Evolutionary conservation across 2,113 vertebrate species (phyloP).

Genomic region (Epinephelus moara): DNA sequence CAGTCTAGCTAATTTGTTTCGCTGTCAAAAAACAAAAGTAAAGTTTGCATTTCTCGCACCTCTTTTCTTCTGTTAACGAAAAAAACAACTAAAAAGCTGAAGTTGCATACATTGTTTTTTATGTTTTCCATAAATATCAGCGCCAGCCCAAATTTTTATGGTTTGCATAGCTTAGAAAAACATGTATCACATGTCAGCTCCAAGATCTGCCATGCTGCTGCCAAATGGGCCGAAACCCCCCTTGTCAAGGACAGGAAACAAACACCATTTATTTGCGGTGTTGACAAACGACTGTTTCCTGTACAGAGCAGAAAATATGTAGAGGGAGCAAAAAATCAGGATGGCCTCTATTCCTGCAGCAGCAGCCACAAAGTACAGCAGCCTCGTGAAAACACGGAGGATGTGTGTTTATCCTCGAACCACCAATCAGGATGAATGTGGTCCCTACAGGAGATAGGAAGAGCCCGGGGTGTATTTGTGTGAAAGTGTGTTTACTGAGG

Average conservation of each 20-base stretch:
- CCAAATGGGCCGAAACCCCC: constrained; percentile 43
- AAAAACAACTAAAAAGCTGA: neutral
- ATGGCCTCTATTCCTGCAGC: constrained; percentile 36
- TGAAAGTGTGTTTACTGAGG: constrained; percentile 22
- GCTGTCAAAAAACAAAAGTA: neutral
- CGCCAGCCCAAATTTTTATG: constrained; percentile 24
- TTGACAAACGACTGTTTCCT: constrained; percentile 78
- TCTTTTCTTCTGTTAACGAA: neutral
- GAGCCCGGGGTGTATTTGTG: constrained; percentile 24
- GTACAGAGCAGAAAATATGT: constrained; percentile 60
- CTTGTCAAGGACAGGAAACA: constrained; percentile 64
- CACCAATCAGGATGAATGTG: constrained; percentile 23
- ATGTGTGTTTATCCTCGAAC: constrained; percentile 53
- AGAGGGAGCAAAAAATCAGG: constrained; percentile 18
- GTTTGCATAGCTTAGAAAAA: constrained; percentile 32
- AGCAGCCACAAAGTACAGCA: constrained; percentile 37
- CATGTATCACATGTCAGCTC: constrained; percentile 30
- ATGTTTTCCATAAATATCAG: constrained; percentile 35
- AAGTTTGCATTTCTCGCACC: constrained; percentile 19
- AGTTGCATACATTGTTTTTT: constrained; percentile 4
- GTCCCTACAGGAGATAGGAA: constrained; percentile 6
- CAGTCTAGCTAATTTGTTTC: neutral
- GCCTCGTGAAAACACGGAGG: constrained; percentile 29
- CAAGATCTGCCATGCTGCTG: constrained; percentile 33
- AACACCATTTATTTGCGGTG: constrained; percentile 73